Conservation (phyloP, 2,797 vertebrate genomes). For the Argyrosomus regius region DNA sequence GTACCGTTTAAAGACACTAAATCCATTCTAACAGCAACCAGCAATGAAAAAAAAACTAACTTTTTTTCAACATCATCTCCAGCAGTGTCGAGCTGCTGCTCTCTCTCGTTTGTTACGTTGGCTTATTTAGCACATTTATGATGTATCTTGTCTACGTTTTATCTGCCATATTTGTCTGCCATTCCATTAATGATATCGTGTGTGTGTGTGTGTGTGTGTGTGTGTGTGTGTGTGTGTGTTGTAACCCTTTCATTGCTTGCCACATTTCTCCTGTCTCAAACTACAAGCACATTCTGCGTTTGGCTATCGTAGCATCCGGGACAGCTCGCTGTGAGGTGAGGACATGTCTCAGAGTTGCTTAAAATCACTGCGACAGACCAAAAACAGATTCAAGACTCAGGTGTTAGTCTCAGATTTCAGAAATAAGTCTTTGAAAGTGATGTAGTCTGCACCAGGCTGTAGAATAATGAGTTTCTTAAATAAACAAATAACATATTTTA, state of each 20-base stretch:
- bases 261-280: neutral
- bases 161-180: neutral
- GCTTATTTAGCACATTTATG: neutral
- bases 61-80: no score
- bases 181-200: neutral
- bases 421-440: neutral
- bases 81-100: no score
- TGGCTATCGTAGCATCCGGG: no score
- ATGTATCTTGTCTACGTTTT: neutral
- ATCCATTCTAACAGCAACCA: neutral
- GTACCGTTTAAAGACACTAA: neutral
- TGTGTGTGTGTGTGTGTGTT: neutral
- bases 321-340: neutral
- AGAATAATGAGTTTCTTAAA: neutral
- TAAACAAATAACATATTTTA: slow-evolving; percentile 3
- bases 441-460: neutral
- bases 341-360: neutral
- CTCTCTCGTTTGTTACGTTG: no score
- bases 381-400: neutral
- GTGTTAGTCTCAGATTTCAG: neutral
- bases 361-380: no score
- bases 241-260: no score
- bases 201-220: no score
- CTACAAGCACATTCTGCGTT: neutral
- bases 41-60: neutral